Conservation (phyloP, 2,888 invertebrate genomes). For the Mantis religiosa region DNA sequence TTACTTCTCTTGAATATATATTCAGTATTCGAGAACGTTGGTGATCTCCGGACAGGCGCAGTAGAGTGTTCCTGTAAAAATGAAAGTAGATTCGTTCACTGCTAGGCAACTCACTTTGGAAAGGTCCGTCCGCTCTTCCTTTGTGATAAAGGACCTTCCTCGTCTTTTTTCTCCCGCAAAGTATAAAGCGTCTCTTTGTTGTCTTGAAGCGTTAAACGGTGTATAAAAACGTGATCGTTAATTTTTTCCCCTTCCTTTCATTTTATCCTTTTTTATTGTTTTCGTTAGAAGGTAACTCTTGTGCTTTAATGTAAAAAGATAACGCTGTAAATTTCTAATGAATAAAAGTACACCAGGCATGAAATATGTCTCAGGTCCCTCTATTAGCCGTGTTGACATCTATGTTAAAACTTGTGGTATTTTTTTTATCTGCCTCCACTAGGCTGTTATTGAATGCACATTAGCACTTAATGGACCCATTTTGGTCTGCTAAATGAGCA, state of each 20-base stretch:
- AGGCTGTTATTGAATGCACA: background rate
- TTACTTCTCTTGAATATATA: too few relatives aligned
- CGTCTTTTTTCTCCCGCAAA: background rate
- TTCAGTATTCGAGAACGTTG: too few relatives aligned
- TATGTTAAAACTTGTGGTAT: background rate
- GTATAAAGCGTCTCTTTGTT: background rate
- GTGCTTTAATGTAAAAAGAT: background rate
- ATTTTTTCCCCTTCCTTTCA: constrained; percentile 2
- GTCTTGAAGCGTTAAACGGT: constrained; percentile 1
- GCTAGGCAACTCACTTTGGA: background rate
- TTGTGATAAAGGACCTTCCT: background rate
- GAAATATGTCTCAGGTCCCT: background rate
- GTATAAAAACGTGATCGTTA: constrained; percentile 1
- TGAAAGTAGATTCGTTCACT: background rate
- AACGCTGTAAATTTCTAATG: constrained; percentile 3
- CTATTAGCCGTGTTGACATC: background rate
- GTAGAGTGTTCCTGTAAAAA: background rate
- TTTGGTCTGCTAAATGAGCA: background rate
- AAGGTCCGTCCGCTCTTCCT: background rate
- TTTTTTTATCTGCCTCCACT: background rate
- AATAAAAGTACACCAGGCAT: background rate
- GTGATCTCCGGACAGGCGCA: too few relatives aligned
- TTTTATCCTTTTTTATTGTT: background rate
- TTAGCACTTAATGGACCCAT: background rate
- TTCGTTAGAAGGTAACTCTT: constrained; percentile 6